Evolutionary conservation across 1,140 invertebrate genomes (phyloP), one percentile per base, ranked within the genome.

Genomic region (Sitophilus oryzae): DNA sequence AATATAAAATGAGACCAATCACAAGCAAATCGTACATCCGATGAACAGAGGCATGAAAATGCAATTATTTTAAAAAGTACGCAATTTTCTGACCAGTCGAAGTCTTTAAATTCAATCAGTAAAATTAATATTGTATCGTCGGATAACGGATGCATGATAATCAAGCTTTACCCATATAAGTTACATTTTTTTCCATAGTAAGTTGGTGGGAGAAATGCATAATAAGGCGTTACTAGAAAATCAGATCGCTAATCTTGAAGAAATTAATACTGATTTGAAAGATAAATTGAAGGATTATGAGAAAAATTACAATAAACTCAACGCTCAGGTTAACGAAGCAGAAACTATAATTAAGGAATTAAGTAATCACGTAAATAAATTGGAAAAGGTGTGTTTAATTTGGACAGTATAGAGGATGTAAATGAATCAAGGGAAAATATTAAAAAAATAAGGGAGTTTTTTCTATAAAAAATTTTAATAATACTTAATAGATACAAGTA

Each of bases 121-220:
- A n/a, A n/a, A n/a, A n/a, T n/a, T n/a, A n/a, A n/a, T n/a, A n/a
- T n/a, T n/a, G n/a, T n/a, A n/a, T n/a, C n/a, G n/a, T n/a, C n/a
- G n/a, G n/a, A n/a, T n/a, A n/a, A n/a, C n/a, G n/a, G n/a, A n/a
- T n/a, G n/a, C n/a, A n/a, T n/a, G n/a, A n/a, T n/a, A n/a, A n/a
- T n/a, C n/a, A n/a, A n/a, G n/a, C n/a, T n/a, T n/a, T n/a, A n/a
- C n/a, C n/a, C n/a, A n/a, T n/a, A 14, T 9, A 36, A 14, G 36
- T 18, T 15, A 15, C 1, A 11, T 1, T 20, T 30, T 36, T 3
- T 35, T 34, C 43, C 48, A 34, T 47, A 75, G 48, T 10, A 62
- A 67, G 59, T 37, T 71, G n/a, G 56, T 37, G 11, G 49, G 61
- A 19, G 62, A 68, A 59, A 47, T 55, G 4, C 43, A 62, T 16